A percentile compares a stretch with the other conserved stretches of the same genome.
Conservation (phyloP, 2,888 invertebrate genomes). For the Scaptodrosophila latifasciaeformis region DNA sequence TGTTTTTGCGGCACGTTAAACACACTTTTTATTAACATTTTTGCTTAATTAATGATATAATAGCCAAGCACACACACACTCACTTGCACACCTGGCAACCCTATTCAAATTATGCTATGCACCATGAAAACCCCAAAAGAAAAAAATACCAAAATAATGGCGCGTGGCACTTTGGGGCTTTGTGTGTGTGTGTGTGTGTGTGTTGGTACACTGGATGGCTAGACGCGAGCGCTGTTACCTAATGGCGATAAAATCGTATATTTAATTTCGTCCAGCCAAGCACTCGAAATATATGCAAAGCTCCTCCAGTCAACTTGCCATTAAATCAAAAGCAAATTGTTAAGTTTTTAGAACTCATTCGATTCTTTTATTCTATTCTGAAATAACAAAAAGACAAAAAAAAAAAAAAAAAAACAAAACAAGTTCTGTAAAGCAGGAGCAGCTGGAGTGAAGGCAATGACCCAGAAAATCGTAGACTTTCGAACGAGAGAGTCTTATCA, state of each 20-base stretch:
- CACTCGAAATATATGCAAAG: background rate
- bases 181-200: too few relatives aligned
- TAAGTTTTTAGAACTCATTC: too few relatives aligned
- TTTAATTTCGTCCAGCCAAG: background rate
- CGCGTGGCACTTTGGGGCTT: too few relatives aligned
- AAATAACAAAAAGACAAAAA: slow-evolving; percentile 19
- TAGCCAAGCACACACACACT: too few relatives aligned
- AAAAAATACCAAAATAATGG: slow-evolving; percentile 18
- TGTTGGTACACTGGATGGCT: too few relatives aligned
- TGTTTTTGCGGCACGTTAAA: slow-evolving; percentile 46
- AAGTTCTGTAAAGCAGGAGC: background rate
- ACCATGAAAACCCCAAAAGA: too few relatives aligned
- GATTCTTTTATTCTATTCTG: too few relatives aligned
- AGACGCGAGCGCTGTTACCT: too few relatives aligned
- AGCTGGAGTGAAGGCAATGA: slow-evolving; percentile 42
- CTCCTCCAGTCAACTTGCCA: background rate
- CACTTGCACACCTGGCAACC: too few relatives aligned
- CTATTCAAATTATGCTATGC: too few relatives aligned
- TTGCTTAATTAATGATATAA: slow-evolving; percentile 52
- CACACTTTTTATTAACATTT: slow-evolving; percentile 38
- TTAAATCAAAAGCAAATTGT: background rate
- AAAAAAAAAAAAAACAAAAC: slow-evolving; percentile 2
- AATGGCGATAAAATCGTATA: too few relatives aligned
- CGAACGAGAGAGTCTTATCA: too few relatives aligned
- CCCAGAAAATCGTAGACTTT: slow-evolving; percentile 51